Evolutionary conservation across 2,113 vertebrate species (phyloP), one percentile per base, ranked within the genome.

Genomic region (Uria lomvia): DNA sequence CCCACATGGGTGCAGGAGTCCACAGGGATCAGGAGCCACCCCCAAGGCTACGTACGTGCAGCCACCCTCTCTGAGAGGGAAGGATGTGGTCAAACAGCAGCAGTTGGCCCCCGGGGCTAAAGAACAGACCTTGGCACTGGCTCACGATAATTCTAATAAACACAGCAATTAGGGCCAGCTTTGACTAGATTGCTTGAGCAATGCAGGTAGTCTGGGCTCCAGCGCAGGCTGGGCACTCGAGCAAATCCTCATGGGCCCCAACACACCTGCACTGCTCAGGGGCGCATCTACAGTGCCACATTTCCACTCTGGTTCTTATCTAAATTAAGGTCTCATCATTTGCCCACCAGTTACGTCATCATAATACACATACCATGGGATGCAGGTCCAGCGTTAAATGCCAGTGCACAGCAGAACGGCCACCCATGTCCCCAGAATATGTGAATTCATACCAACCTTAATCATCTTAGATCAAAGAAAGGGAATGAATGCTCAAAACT

Each of bases 301-400:
- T 67, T 50, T 91, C 59, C 15, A 6, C 7, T 30, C 32, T 32
- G 19, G 8, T 63, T 67, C 50, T 86, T 56, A 45, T 2, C 42
- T 80, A 70, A 88, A 70, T 34, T 30, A 59, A 71, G 15, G n/a
- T 67, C 43, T 81, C 30, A 50, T 3, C 13, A 26, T 4, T 73
- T 76, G n/a, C 6, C 16, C 23, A 56, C 14, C 49, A 47, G 18
- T 43, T 67, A 22, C 58, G 12, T 36, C 53, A 45, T 2, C 1
- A 27, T 14, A 74, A 73, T 9, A 50, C 20, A n/a, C 0, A 0
- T 36, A 24, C 27, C 15, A 12, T 1, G 5, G n/a, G 36, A 58
- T 40, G 47, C 43, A 74, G 19, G 12, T 47, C 27, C 11, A 18
- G 50, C 2, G 0, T 1, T 42, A 23, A 20, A 70, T 66, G 9